Conservation (phyloP, 2,113 vertebrate species). For the Podocnemis expansa region DNA sequence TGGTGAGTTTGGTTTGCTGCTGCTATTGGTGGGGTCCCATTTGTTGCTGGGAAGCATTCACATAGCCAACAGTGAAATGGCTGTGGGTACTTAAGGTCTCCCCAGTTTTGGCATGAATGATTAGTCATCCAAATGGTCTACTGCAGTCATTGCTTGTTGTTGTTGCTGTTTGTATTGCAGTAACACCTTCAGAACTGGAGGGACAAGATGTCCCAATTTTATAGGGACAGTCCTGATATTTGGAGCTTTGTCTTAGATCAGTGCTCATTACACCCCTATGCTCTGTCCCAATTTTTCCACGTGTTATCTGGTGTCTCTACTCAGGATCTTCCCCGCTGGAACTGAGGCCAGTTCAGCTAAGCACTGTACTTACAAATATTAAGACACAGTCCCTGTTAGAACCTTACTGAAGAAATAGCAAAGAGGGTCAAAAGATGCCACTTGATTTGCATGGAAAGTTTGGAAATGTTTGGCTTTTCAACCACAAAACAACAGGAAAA, state of each 20-base stretch:
- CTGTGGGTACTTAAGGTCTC: background rate
- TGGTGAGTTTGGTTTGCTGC: background rate
- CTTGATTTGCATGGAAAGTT: accelerated
- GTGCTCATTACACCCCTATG: too few relatives aligned
- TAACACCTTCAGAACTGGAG: accelerated
- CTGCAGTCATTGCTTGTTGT: accelerated
- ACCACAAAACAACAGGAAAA: background rate
- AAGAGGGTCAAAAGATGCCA: background rate
- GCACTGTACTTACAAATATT: background rate
- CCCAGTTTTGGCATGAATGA: accelerated
- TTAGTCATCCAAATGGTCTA: accelerated
- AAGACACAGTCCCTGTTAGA: background rate
- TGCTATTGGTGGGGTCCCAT: accelerated
- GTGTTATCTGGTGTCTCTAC: too few relatives aligned
- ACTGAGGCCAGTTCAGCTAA: background rate
- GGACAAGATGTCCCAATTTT: too few relatives aligned
- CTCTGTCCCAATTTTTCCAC: too few relatives aligned
- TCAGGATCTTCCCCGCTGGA: background rate
- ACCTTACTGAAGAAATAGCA: background rate
- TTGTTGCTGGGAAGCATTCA: background rate
- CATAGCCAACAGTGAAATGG: accelerated
- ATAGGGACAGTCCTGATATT: too few relatives aligned
- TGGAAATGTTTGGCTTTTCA: background rate
- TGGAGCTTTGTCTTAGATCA: too few relatives aligned
- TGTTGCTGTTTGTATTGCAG: accelerated